Evolutionary conservation across 2,113 vertebrate genomes (phyloP), one percentile per base, ranked within the genome.

Genomic region (Echinops telfairi): DNA sequence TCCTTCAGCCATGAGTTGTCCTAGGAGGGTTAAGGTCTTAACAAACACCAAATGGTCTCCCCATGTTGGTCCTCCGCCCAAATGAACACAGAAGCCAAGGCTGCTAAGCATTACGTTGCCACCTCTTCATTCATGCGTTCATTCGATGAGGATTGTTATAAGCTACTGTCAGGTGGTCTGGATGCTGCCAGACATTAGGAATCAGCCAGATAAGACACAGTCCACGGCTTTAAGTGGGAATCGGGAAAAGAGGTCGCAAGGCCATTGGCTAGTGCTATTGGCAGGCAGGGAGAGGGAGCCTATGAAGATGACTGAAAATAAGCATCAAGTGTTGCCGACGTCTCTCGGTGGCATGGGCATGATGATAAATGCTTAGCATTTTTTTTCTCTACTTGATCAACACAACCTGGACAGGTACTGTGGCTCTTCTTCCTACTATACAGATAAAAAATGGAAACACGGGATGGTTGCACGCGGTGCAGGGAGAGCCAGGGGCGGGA

Each of bases 41-140:
- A 22, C n/a, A 9, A 64, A 20, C 11, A 7, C 71, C 57, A 22
- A 43, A 33, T 15, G 27, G 75, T 66, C 36, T 64, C 31, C 82
- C 25, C 23, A 1, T 3, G 12, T 1, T 27, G 62, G 8, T 9
- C 60, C 36, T 40, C 82, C 20, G 66, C 58, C 43, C 8, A 71
- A 70, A 64, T 25, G 66, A 68, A 68, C 23, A n/a, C 70, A 68
- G 57, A 62, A 14, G 27, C 76, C 38, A 73, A 31, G 33, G 22
- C 19, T 68, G 20, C 33, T 27, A 31, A 70, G 64, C 1, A 0
- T 25, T 62, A 58, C 15, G 27, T 15, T 2, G 0, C n/a, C 36
- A 16, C 9, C 38, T 83, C 29, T 70, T 77, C n/a, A 9, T 3
- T 77, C n/a, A 9, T 3, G 62, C 62, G 14, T 62, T 92, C 31